A percentile compares a stretch with the other conserved stretches of the same genome.
These are phyloP conservation scores for Tachystola acroxantha DNA, from an alignment of 2,888 invertebrate genomes.

Conservation along the genomic window DNA sequence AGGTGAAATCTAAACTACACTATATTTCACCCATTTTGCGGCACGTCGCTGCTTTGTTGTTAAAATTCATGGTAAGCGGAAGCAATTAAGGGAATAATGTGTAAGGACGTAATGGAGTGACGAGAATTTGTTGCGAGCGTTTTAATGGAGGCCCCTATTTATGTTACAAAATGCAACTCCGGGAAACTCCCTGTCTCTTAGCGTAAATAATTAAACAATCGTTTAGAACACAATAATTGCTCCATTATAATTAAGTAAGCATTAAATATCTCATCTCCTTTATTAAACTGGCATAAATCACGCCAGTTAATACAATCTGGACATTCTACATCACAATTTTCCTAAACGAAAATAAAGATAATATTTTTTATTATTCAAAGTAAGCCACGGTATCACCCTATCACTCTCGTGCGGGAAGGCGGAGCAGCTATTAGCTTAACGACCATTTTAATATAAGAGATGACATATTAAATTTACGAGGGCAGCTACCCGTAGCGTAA, in stretches of 20 bases:
- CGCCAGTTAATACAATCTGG: conserved; percentile 24
- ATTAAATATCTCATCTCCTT: conserved; percentile 2
- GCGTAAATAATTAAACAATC: conserved; percentile 44
- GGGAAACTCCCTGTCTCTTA: conserved; percentile 38
- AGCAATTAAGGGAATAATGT: conserved; percentile 70
- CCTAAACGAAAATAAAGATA: conserved; percentile 26
- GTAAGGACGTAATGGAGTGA: conserved; percentile 69
- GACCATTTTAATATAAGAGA: conserved; percentile 76
- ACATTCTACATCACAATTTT: conserved; percentile 14
- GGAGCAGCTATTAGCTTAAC: conserved; percentile 73
- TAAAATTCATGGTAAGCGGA: conserved; percentile 69
- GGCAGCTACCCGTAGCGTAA: conserved; percentile 59
- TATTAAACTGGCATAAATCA: neutral
- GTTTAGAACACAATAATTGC: conserved; percentile 32
- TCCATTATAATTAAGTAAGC: conserved; percentile 15
- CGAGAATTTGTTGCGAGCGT: conserved; percentile 62
- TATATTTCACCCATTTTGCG: conserved; percentile 62
- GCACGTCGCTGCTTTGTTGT: conserved; percentile 60
- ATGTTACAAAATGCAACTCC: conserved; percentile 54
- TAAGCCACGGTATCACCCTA: conserved; percentile 52
- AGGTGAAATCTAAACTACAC: conserved; percentile 60
- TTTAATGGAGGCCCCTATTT: conserved; percentile 61
- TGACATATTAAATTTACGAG: conserved; percentile 77
- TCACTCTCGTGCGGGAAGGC: conserved; percentile 54
- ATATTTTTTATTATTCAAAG: conserved; percentile 47